A percentile compares a stretch with the other conserved stretches of the same genome.
Conservation (phyloP, 2,888 invertebrate genomes). For the Orgyia antiqua region DNA sequence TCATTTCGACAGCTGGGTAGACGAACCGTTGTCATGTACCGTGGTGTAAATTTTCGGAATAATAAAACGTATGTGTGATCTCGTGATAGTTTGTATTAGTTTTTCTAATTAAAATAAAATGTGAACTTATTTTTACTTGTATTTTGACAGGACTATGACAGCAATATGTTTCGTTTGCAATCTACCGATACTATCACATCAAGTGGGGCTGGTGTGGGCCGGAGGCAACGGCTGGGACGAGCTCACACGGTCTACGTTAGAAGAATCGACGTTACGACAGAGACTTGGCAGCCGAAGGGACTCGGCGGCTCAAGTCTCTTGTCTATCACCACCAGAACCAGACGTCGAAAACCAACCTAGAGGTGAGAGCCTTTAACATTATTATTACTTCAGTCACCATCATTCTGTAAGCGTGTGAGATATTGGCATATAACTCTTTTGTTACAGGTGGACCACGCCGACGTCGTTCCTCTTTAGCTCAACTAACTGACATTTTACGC, state of each 20-base stretch:
- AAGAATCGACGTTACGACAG: slow-evolving; percentile 91
- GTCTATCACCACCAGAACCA: slow-evolving; percentile 89
- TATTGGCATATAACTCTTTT: no score
- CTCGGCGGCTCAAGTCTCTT: slow-evolving; percentile 93
- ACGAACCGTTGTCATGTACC: slow-evolving; percentile 47
- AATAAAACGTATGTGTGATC: slow-evolving; percentile 67
- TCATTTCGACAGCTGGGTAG: slow-evolving; percentile 37
- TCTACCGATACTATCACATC: slow-evolving; percentile 95
- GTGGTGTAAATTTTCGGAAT: slow-evolving; percentile 55
- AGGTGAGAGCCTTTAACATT: slow-evolving; percentile 54
- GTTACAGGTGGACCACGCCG: slow-evolving; percentile 81
- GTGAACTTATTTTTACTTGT: slow-evolving; percentile 24
- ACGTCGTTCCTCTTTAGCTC: slow-evolving; percentile 90
- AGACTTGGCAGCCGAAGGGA: slow-evolving; percentile 91
- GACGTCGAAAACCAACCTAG: slow-evolving; percentile 80
- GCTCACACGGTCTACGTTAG: slow-evolving; percentile 88
- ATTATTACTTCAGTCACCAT: no score
- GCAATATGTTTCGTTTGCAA: slow-evolving; percentile 98
- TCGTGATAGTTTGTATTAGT: neutral
- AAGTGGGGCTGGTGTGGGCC: slow-evolving; percentile 95
- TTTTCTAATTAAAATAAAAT: neutral
- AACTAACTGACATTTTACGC: slow-evolving; percentile 90
- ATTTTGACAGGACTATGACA: slow-evolving; percentile 89
- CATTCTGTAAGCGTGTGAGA: no score
- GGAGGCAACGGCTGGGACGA: slow-evolving; percentile 97